These are phyloP conservation scores for Triplophysa tibetana DNA, from an alignment of 2,113 vertebrate species.

Conservation along the genomic window DNA sequence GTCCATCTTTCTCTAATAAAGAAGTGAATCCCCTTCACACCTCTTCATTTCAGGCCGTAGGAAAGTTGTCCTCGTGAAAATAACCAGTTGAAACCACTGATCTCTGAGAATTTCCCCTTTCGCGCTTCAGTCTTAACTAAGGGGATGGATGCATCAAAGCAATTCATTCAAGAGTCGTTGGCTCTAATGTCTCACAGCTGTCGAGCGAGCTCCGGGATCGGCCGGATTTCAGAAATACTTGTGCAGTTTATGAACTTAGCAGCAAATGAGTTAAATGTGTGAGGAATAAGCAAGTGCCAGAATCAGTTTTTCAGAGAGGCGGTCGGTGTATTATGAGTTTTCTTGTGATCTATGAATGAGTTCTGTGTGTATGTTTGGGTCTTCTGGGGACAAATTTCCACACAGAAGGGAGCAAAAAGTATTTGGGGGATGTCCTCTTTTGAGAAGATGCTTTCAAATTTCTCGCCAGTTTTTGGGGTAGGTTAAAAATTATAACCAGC, in stretches of 20 bases:
- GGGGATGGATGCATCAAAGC: slow-evolving; percentile 63
- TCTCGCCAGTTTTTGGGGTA: no score
- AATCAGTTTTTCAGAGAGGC: slow-evolving; percentile 35
- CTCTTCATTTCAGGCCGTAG: slow-evolving; percentile 32
- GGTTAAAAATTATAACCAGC: no score
- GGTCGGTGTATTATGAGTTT: slow-evolving; percentile 21
- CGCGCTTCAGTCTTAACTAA: slow-evolving; percentile 56
- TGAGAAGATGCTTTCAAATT: no score
- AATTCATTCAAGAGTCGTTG: slow-evolving; percentile 55
- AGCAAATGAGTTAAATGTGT: slow-evolving; percentile 58
- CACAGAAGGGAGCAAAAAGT: no score
- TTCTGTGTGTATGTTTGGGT: slow-evolving; percentile 21
- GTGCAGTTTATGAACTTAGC: slow-evolving; percentile 62
- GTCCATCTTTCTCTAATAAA: not conserved
- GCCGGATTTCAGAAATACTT: slow-evolving; percentile 60
- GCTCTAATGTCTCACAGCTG: slow-evolving; percentile 66
- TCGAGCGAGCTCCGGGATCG: slow-evolving; percentile 55
- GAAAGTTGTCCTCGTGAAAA: slow-evolving; percentile 26
- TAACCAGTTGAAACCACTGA: slow-evolving; percentile 47
- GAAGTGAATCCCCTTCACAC: slow-evolving; percentile 31
- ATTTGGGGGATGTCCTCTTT: no score
- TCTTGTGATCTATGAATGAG: not conserved
- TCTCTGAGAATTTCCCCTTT: slow-evolving; percentile 55
- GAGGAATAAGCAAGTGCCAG: slow-evolving; percentile 33
- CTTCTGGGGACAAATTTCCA: no score